These are phyloP conservation scores for Yponomeuta evonymella DNA, from an alignment of 2,888 invertebrate genomes.

Conservation along the genomic window DNA sequence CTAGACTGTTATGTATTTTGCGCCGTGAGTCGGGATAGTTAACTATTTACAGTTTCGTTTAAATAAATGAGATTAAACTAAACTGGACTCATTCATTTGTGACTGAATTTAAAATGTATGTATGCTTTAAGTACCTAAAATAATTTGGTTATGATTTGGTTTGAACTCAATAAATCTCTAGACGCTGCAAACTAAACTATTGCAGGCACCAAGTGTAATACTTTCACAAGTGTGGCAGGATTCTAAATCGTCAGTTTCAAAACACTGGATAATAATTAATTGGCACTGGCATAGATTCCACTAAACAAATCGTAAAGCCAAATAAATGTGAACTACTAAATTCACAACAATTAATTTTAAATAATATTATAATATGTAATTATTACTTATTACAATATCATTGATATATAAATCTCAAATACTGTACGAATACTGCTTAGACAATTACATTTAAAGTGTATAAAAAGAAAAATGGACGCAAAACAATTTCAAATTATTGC, in stretches of 20 bases:
- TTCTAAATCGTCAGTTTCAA: slow-evolving; percentile 22
- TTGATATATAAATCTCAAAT: slow-evolving; percentile 19
- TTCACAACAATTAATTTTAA: slow-evolving; percentile 15
- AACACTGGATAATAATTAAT: slow-evolving; percentile 41
- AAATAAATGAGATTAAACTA: slow-evolving; percentile 23
- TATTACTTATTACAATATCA: slow-evolving; percentile 15
- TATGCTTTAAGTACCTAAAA: slow-evolving; percentile 40
- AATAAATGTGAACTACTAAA: slow-evolving; percentile 34
- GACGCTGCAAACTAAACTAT: background rate
- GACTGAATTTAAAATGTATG: slow-evolving; percentile 34
- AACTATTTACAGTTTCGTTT: slow-evolving; percentile 44
- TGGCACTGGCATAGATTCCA: slow-evolving; percentile 39
- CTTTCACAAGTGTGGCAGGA: slow-evolving; percentile 1
- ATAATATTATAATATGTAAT: background rate
- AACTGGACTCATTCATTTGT: slow-evolving; percentile 43
- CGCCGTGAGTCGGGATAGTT: slow-evolving; percentile 50
- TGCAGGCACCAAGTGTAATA: slow-evolving; percentile 1
- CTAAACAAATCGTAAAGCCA: slow-evolving; percentile 30
- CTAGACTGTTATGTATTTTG: slow-evolving; percentile 67
- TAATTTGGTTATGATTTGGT: slow-evolving; percentile 57
- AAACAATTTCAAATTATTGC: slow-evolving; percentile 69
- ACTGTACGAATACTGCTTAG: slow-evolving; percentile 54
- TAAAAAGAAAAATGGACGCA: slow-evolving; percentile 63
- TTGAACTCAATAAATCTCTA: slow-evolving; percentile 38
- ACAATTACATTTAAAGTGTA: slow-evolving; percentile 32